Base-by-base conservation (phyloP, 2,888 invertebrate species). In the Bruchidius siliquastri region DNA sequence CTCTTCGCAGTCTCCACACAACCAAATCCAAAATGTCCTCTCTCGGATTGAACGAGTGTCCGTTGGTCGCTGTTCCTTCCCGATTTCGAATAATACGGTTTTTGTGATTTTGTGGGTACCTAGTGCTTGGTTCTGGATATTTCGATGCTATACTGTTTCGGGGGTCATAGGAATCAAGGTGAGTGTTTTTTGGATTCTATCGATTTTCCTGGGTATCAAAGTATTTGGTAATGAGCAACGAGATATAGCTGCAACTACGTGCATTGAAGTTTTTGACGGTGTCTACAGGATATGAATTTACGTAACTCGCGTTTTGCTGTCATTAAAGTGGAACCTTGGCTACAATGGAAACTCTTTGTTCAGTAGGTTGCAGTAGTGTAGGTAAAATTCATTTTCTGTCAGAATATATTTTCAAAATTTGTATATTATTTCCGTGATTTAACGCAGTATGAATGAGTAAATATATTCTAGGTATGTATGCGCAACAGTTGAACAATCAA, bases 131-230 rank as follows among this genome's bases (percentile, higher is more conserved):
- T 49, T 49, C 49, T 49, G 49, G 49, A 49, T 49, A 49, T 3
- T 49, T 49, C 49, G 13, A 49, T 49, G 49, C 18, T 26, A 26
- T 26, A 26, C n/a, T 18, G 49, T 49, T 49, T 49, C 49, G 49
- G 49, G 49, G 49, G 49, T 13, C 18, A 49, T 13, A 13, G 73
- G 69, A 73, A 74, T 73, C 74, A 32, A 76, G 74, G 76, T 76
- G 70, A 76, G 74, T 73, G 72, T 76, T 76, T 75, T 76, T 74
- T 67, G 69, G 30, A 22, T 30, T n/a, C 2, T 68, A 74, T 74
- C 72, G 72, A 72, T 70, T 72, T 72, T 72, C 68, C 67, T 49
- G 18, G 1, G 49, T 49, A 13, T 49, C 18, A 49, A 1, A 1
- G 49, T 18, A 8, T 49, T 13, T 49, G 49, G 49, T 49, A 18